Evolutionary conservation across 2,888 invertebrate genomes (phyloP), one percentile per base, ranked within the genome.

Genomic region (Calameuta pallipes): DNA sequence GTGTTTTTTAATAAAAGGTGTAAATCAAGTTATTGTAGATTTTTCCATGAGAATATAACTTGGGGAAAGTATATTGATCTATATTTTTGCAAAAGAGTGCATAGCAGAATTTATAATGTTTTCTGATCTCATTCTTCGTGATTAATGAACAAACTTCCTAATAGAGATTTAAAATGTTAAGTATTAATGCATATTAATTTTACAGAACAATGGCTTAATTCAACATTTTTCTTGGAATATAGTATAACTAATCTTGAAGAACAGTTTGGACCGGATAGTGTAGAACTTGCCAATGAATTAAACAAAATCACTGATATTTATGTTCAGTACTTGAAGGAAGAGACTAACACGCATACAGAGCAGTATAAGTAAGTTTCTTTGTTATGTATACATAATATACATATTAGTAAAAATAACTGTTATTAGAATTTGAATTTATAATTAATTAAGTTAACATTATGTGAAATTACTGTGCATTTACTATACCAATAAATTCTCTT

Each of bases 251-350:
- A 93, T 33, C 91, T 94, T 12, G 93, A 93, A 83, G 93, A 93
- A 83, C 93, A 94, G 83, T 96, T 93, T 89, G 96, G 95, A 0
- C 91, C 92, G 0, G 93, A 93, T 75, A 95, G 95, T 86, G 93
- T 95, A 30, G 95, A 96, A 88, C 92, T 94, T 68, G 94, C 94
- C 0, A 93, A 94, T 80, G 95, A 95, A 87, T 90, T 95, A 35
- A 93, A 94, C 76, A 95, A 95, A 86, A 92, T 94, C 33, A 93
- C 94, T 0, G 94, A 95, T 82, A 92, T 95, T 35, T 93, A 93
- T 91, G 85, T 94, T 81, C 93, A 92, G 80, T 92, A 93, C 81
- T 90, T 94, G 33, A 83, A 83, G 69, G 79, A 84, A 23, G 84
- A 87, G 76, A 76, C 79, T 30, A 83, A 85, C 71, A 79, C 92